These are phyloP conservation scores for Anagrus nilaparvatae DNA, from an alignment of 1,140 invertebrate species.

Conservation along the genomic window DNA sequence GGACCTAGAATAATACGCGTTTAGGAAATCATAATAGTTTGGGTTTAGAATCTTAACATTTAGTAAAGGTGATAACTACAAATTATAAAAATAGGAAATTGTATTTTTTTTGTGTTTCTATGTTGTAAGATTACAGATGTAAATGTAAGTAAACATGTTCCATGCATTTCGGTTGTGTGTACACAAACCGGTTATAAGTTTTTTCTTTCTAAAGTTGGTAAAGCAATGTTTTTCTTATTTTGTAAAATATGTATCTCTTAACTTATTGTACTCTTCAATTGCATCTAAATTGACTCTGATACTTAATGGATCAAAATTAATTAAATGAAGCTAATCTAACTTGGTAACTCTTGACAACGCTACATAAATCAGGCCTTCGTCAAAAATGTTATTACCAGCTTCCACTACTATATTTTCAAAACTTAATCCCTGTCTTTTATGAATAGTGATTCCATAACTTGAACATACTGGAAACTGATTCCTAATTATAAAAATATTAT, in stretches of 20 bases:
- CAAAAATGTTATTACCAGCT: slow-evolving; percentile 26
- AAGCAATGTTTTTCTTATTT: too few relatives aligned
- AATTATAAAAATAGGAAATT: too few relatives aligned
- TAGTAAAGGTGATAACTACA: too few relatives aligned
- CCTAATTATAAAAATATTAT: slow-evolving; percentile 24
- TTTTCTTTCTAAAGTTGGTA: too few relatives aligned
- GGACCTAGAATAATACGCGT: too few relatives aligned
- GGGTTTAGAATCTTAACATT: too few relatives aligned
- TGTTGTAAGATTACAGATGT: too few relatives aligned
- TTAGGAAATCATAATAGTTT: too few relatives aligned
- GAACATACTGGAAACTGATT: slow-evolving; percentile 32
- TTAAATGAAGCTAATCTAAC: slow-evolving; percentile 25
- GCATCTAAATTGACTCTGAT: slow-evolving; percentile 19
- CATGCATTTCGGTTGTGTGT: too few relatives aligned
- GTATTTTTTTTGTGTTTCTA: too few relatives aligned
- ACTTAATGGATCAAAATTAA: slow-evolving; percentile 25
- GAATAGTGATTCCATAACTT: slow-evolving; percentile 34
- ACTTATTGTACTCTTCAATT: slow-evolving; percentile 25
- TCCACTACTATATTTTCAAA: slow-evolving; percentile 26
- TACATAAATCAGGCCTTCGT: slow-evolving; percentile 30
- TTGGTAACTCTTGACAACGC: slow-evolving; percentile 30
- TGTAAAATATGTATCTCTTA: slow-evolving; percentile 18
- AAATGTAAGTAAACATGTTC: too few relatives aligned
- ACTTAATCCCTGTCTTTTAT: slow-evolving; percentile 36
- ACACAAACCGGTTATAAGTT: too few relatives aligned